phyloP scores from a whole-genome alignment of 2,888 invertebrate species.

The Eristalis intricaria region DNA sequence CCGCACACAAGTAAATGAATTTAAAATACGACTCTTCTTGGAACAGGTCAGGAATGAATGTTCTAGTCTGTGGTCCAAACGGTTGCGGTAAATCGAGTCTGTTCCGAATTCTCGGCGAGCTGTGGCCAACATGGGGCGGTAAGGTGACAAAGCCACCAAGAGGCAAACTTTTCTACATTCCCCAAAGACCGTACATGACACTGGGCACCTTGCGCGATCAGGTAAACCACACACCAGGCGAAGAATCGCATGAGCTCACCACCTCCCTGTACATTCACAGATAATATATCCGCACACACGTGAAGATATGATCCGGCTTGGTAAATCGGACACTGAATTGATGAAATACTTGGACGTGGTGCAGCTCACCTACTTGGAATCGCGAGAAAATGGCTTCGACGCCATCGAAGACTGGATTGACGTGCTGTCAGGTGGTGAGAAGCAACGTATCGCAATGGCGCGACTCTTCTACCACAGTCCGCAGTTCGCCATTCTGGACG shows the following conservation, averaged over 20 bases:
- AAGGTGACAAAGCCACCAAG: constrained; percentile 96
- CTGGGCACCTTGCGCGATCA: constrained; percentile 96
- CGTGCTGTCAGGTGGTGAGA: constrained; percentile 98
- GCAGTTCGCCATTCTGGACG: constrained; percentile 99
- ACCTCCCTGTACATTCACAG: constrained; percentile 69
- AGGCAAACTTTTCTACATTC: constrained; percentile 96
- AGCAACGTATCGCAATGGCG: constrained; percentile 99
- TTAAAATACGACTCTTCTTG: not conserved
- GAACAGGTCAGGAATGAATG: constrained; percentile 93
- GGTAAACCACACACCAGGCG: constrained; percentile 80
- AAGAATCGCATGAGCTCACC: not conserved
- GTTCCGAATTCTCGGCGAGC: constrained; percentile 96
- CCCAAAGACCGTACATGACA: constrained; percentile 99
- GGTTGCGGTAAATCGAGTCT: constrained; percentile 99
- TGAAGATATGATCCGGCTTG: constrained; percentile 90
- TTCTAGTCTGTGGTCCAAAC: constrained; percentile 98
- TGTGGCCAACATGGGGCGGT: constrained; percentile 99
- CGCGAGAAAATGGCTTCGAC: constrained; percentile 94
- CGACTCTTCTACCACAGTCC: constrained; percentile 98
- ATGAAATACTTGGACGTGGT: constrained; percentile 89
- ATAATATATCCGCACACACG: constrained; percentile 96
- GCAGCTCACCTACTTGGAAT: constrained; percentile 91
- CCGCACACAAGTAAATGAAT: not conserved
- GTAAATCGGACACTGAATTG: constrained; percentile 90
- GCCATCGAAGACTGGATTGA: constrained; percentile 99